Percentiles rank a stretch among this genome's conserved stretches.
phyloP scores from a whole-genome alignment of 2,113 vertebrate genomes.

The Grammomys dolichurus region DNA sequence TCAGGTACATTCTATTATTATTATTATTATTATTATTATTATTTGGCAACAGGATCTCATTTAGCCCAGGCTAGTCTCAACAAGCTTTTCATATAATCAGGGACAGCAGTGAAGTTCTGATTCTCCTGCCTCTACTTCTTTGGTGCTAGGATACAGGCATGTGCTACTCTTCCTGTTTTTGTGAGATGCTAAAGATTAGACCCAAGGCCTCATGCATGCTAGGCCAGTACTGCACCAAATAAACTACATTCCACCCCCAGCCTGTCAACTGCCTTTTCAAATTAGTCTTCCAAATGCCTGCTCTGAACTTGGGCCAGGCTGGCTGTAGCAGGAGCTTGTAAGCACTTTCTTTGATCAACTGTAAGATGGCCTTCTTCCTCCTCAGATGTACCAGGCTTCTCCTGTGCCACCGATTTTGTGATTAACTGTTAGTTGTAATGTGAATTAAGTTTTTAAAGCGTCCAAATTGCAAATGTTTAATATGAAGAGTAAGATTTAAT shows the following conservation, averaged over 20 bases:
- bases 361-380: background rate
- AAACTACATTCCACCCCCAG: background rate
- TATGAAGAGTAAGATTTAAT: background rate
- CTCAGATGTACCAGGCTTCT: background rate
- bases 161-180: background rate
- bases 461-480: conserved; percentile 29
- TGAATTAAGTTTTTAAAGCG: background rate
- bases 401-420: background rate
- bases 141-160: background rate
- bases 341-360: background rate
- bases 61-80: background rate
- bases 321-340: background rate
- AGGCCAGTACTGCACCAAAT: background rate
- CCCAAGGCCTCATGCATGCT: background rate
- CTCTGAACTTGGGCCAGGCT: background rate
- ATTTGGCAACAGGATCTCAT: background rate
- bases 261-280: background rate
- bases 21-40: no score
- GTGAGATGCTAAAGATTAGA: background rate
- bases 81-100: background rate
- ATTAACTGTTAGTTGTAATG: conserved; percentile 27
- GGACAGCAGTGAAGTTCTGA: no score
- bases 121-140: background rate
- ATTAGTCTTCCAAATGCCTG: background rate
- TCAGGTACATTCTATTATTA: background rate